Percentiles rank a stretch among this genome's conserved stretches.
These are phyloP conservation scores for Taenaris catops DNA, from an alignment of 2,888 invertebrate species.

Conservation along the genomic window DNA sequence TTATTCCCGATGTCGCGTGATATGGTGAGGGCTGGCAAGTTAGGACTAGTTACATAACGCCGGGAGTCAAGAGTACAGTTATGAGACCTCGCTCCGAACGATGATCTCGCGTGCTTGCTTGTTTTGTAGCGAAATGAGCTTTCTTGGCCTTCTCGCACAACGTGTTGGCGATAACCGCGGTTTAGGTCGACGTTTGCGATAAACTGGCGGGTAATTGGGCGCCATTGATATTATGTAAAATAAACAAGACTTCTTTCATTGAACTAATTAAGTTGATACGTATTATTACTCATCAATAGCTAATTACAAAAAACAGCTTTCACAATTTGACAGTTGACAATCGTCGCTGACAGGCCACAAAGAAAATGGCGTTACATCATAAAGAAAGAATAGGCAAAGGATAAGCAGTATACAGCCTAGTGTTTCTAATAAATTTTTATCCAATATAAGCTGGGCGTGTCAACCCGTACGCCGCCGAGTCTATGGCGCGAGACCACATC, in stretches of 20 bases:
- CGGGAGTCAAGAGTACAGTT: conserved; percentile 73
- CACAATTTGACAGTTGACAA: too few relatives aligned
- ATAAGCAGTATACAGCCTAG: too few relatives aligned
- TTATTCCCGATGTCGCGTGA: conserved; percentile 36
- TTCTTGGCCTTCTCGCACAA: conserved; percentile 56
- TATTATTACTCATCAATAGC: not conserved
- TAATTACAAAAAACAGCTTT: not conserved
- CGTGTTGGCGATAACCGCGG: conserved; percentile 29
- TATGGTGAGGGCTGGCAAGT: conserved; percentile 48
- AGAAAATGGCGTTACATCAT: too few relatives aligned
- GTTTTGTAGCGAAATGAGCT: conserved; percentile 71
- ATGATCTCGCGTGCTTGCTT: conserved; percentile 71
- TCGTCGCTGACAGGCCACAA: not conserved
- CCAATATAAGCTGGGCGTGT: too few relatives aligned
- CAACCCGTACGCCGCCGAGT: too few relatives aligned
- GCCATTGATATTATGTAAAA: not conserved
- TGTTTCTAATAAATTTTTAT: too few relatives aligned
- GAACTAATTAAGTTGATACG: too few relatives aligned
- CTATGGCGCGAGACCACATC: too few relatives aligned
- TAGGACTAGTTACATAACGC: conserved; percentile 73
- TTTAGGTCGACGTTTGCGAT: too few relatives aligned
- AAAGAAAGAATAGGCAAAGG: too few relatives aligned
- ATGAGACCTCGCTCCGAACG: conserved; percentile 70
- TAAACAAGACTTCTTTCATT: too few relatives aligned
- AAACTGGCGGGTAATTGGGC: too few relatives aligned